Evolutionary conservation across 1,140 invertebrate genomes (phyloP).

Genomic region (Ruditapes philippinarum): DNA sequence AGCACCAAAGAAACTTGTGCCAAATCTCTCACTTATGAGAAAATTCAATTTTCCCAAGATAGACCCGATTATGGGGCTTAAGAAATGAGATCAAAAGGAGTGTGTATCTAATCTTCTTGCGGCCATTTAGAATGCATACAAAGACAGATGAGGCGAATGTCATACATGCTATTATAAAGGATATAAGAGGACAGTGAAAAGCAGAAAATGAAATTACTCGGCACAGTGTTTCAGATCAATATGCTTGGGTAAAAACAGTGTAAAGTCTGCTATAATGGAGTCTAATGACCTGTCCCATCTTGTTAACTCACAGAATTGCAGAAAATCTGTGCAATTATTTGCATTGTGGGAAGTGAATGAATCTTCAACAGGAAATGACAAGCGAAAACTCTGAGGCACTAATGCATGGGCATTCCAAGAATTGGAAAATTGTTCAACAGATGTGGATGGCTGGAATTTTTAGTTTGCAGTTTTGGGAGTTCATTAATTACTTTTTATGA

Average conservation of each 20-base stretch:
- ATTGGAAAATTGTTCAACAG: background rate
- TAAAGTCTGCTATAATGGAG: background rate
- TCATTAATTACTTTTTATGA: background rate
- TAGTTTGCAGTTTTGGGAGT: background rate
- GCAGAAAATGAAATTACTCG: conserved; percentile 53
- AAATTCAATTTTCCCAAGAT: conserved; percentile 23
- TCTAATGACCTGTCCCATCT: conserved; percentile 44
- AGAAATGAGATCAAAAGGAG: conserved; percentile 18
- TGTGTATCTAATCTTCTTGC: conserved; percentile 25
- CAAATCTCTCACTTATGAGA: conserved; percentile 13
- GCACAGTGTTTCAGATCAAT: conserved; percentile 31
- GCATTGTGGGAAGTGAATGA: conserved; percentile 12
- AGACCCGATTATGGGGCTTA: background rate
- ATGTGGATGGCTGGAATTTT: background rate
- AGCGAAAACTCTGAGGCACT: background rate
- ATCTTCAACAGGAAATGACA: conserved; percentile 31
- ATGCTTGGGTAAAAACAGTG: background rate
- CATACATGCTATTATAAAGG: conserved; percentile 2
- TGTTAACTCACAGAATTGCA: conserved; percentile 39
- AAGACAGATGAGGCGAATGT: conserved; percentile 13
- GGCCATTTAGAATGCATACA: conserved; percentile 27
- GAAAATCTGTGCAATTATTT: conserved; percentile 54
- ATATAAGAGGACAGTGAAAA: conserved; percentile 10
- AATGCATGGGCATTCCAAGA: background rate
- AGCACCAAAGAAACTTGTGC: too few species aligned